A percentile compares a stretch with the other conserved stretches of the same genome.
phyloP scores from a whole-genome alignment of 2,888 invertebrate species.

The Callimorpha dominula region DNA sequence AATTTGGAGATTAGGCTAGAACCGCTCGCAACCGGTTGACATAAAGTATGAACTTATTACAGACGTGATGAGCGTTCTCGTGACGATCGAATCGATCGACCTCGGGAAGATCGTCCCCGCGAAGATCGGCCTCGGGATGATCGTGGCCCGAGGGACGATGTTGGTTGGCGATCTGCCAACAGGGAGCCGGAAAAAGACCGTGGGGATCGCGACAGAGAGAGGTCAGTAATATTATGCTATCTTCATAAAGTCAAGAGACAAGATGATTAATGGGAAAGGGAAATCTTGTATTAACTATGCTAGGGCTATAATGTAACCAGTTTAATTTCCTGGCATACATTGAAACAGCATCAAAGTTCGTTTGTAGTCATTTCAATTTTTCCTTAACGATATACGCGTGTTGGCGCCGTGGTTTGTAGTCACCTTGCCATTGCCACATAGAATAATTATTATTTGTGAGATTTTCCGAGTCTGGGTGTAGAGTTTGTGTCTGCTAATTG shows the following conservation, averaged over 20 bases:
- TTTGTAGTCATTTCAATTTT: too few species aligned
- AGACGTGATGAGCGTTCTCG: constrained; percentile 28
- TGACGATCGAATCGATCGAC: constrained; percentile 11
- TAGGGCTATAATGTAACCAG: too few species aligned
- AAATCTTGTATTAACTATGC: too few species aligned
- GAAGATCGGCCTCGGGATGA: constrained; percentile 26
- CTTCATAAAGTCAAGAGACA: not conserved
- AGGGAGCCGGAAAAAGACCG: constrained; percentile 60
- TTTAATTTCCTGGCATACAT: too few species aligned
- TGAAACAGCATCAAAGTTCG: too few species aligned
- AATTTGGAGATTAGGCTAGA: too few species aligned
- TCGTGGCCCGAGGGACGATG: constrained; percentile 46
- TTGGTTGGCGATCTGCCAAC: constrained; percentile 67
- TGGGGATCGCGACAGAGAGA: constrained; percentile 40
- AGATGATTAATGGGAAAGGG: not conserved
- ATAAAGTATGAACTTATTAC: not conserved
- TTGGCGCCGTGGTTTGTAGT: too few species aligned
- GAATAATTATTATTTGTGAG: too few species aligned
- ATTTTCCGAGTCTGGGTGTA: too few species aligned
- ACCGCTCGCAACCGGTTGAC: not conserved
- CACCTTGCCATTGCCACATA: too few species aligned
- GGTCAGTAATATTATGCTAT: not conserved
- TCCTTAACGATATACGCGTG: too few species aligned
- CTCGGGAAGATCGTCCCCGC: constrained; percentile 9
- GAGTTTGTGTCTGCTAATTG: too few species aligned